Evolutionary conservation across 1,140 invertebrate species (phyloP).

Genomic region (Carposina sasakii): DNA sequence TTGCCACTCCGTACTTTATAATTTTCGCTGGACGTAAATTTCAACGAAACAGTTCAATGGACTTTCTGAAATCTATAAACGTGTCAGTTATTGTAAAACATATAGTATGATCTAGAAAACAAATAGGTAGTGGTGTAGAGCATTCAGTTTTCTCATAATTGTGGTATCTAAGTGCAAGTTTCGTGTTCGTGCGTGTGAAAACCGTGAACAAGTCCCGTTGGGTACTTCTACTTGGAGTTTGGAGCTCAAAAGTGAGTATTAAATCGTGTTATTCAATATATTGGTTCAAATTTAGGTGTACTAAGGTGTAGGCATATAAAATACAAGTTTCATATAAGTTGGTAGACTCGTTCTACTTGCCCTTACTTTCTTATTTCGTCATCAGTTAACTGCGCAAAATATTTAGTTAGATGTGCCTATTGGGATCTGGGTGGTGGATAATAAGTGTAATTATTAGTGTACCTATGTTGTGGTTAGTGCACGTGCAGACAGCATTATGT

Average conservation of each 20-base stretch:
- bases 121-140: constrained; percentile 55
- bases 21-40: constrained; percentile 73
- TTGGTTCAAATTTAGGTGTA: no score
- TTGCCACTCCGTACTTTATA: constrained; percentile 72
- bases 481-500: constrained; percentile 29
- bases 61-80: constrained; percentile 67
- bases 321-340: no score
- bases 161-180: constrained; percentile 58
- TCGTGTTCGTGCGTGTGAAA: constrained; percentile 59
- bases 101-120: constrained; percentile 48
- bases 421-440: no score
- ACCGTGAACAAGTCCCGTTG: constrained; percentile 54
- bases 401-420: no score
- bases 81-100: constrained; percentile 53
- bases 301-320: no score
- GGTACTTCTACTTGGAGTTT: constrained; percentile 42
- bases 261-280: constrained; percentile 1
- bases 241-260: constrained; percentile 55
- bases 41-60: constrained; percentile 73
- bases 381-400: constrained; percentile 4
- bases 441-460: no score
- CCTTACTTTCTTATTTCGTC: constrained; percentile 1
- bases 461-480: constrained; percentile 16
- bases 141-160: constrained; percentile 49
- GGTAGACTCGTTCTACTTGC: background rate